Evolutionary conservation across 2,797 vertebrate genomes (phyloP).

Genomic region (Sitta carolinensis): DNA sequence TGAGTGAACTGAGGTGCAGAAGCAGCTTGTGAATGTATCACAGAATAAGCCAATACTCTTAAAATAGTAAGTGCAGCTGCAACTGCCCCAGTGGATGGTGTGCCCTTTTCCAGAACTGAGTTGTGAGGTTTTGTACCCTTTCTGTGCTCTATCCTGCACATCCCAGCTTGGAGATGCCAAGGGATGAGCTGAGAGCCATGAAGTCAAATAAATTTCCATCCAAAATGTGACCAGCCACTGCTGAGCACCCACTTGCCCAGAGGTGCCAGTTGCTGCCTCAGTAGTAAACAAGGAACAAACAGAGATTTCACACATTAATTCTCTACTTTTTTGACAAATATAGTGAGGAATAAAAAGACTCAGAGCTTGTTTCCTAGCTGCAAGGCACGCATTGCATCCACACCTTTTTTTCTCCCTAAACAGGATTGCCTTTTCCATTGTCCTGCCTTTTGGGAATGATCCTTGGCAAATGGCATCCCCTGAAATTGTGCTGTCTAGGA

Average conservation of each 20-base stretch:
- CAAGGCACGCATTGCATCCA: not conserved
- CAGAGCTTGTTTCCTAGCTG: not conserved
- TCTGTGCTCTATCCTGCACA: not conserved
- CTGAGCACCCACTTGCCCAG: not conserved
- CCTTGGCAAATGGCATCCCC: not conserved
- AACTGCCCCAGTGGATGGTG: not conserved
- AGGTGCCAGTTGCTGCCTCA: not conserved
- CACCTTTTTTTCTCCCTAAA: not conserved
- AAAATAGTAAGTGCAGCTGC: not conserved
- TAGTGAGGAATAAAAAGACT: fast-evolving
- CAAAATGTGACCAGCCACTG: not conserved
- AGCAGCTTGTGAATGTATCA: not conserved
- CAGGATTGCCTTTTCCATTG: not conserved
- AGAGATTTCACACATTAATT: not conserved
- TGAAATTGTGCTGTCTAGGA: not conserved
- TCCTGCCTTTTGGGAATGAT: not conserved
- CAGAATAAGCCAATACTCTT: not conserved
- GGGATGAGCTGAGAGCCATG: not conserved
- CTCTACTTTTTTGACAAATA: not conserved
- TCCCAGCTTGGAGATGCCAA: not conserved
- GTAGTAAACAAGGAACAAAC: not conserved
- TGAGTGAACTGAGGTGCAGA: not conserved
- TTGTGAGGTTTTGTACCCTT: not conserved
- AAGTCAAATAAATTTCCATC: not conserved
- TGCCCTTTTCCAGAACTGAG: not conserved